Base-by-base conservation (phyloP, 2,888 invertebrate species). In the Fragum fragum region DNA sequence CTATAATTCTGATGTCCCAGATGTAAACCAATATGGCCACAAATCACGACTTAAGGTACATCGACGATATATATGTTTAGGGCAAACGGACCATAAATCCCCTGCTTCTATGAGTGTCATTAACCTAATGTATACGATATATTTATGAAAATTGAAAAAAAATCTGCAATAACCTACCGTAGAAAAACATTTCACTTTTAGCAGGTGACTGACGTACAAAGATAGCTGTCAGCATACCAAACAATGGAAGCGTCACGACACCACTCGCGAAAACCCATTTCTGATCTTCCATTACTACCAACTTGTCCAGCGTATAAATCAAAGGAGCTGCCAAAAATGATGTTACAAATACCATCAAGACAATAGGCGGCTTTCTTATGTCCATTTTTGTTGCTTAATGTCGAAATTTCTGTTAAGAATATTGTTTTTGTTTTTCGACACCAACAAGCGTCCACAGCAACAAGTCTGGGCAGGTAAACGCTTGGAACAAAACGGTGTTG, bases 281-380 rank as follows among this genome's bases (percentile, higher is more conserved):
- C 61, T 69, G 81, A 69, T 89, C 86, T 77, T 86, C 81, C 89
- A 88, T 87, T n/a, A 87, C 52, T 32, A 79, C 76, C 18, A 83
- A 42, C 21, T 81, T 85, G 74, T 90, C 90, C 5, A 88, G 78
- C 2, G 73, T 53, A 55, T 89, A 90, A 3, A 87, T 85, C 11
- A 90, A 73, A 18, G 91, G 91, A n/a, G 88, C 81, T 28, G 89
- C 88, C 1, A 87, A 68, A 68, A 89, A 81, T 23, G 90, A 87
- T 32, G 89, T 76, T 26, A 90, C 18, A 69, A 89, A 88, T 11
- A 90, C 88, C 23, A 87, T 21, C 7, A 85, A 59, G 18, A 81
- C 76, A 29, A 74, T 36, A 9, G 85, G 78, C 9, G 74, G 57
- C 14, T 61, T 73, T 23, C 9, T 7, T 1, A 39, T 9, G 42